These are phyloP conservation scores for Calonectris borealis DNA, from an alignment of 2,113 vertebrate genomes.

Conservation along the genomic window DNA sequence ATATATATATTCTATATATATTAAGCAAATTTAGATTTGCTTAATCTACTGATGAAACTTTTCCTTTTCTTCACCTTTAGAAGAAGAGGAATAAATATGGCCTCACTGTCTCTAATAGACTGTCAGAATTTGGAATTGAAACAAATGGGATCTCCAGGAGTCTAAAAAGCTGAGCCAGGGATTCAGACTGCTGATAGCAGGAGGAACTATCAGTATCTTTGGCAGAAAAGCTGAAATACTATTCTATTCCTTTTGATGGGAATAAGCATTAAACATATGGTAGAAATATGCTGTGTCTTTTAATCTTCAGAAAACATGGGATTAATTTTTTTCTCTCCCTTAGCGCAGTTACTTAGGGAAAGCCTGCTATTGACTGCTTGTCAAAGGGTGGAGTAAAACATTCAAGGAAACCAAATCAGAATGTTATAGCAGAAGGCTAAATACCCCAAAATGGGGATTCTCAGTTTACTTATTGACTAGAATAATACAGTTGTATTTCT, in stretches of 20 bases:
- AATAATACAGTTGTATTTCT: neutral
- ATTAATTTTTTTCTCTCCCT: neutral
- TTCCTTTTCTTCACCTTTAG: neutral
- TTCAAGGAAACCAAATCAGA: neutral
- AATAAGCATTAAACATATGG: neutral
- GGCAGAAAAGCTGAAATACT: neutral
- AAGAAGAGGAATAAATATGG: neutral
- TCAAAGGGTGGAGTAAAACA: neutral
- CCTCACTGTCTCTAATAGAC: neutral
- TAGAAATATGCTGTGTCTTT: neutral
- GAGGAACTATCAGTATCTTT: neutral
- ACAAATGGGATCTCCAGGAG: neutral
- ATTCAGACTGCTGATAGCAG: neutral
- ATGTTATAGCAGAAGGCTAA: neutral
- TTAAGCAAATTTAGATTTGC: neutral
- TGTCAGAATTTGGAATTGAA: neutral
- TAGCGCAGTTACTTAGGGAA: neutral
- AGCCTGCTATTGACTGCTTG: neutral
- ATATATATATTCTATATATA: neutral
- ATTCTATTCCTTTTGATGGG: neutral
- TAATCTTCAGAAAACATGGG: neutral
- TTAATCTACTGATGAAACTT: neutral
- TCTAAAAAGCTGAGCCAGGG: neutral
- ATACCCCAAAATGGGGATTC: neutral
- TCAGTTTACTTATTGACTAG: neutral